Percentiles rank a stretch among this genome's conserved stretches.
These are phyloP conservation scores for Leptestheria dahalacensis DNA, from an alignment of 1,140 invertebrate genomes.

Conservation along the genomic window DNA sequence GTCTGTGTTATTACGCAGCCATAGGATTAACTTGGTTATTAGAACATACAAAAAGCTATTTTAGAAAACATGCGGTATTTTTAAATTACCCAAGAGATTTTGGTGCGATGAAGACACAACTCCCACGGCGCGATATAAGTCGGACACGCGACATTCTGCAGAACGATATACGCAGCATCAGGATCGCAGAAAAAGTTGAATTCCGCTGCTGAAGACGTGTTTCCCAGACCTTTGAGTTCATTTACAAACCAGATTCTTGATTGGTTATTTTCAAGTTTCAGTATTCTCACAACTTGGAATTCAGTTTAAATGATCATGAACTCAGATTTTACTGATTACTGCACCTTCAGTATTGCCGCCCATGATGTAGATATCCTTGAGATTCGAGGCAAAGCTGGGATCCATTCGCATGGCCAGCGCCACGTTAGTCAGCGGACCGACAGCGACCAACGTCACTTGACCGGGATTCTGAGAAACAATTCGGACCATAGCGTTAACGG, in stretches of 20 bases:
- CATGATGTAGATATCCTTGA: constrained; percentile 39
- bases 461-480: constrained; percentile 30
- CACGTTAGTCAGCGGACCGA: constrained; percentile 46
- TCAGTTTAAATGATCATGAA: constrained; percentile 24
- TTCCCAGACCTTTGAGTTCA: constrained; percentile 37
- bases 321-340: constrained; percentile 35
- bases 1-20: no score
- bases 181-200: constrained; percentile 51
- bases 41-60: no score
- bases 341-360: constrained; percentile 39
- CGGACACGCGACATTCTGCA: constrained; percentile 25
- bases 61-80: no score
- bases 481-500: constrained; percentile 25
- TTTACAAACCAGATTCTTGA: no score
- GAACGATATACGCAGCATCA: constrained; percentile 40
- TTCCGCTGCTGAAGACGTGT: constrained; percentile 36
- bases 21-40: no score
- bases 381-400: constrained; percentile 31
- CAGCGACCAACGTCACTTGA: constrained; percentile 33
- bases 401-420: constrained; percentile 40
- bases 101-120: constrained; percentile 19
- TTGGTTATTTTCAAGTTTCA: no score
- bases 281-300: no score
- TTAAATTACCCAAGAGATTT: constrained; percentile 16
- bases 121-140: constrained; percentile 26